Percentiles rank a stretch among this genome's conserved stretches.
These are phyloP conservation scores for Sycon ciliatum DNA, from an alignment of 37 sponge, comb jelly and placozoan species.

Conservation along the genomic window DNA sequence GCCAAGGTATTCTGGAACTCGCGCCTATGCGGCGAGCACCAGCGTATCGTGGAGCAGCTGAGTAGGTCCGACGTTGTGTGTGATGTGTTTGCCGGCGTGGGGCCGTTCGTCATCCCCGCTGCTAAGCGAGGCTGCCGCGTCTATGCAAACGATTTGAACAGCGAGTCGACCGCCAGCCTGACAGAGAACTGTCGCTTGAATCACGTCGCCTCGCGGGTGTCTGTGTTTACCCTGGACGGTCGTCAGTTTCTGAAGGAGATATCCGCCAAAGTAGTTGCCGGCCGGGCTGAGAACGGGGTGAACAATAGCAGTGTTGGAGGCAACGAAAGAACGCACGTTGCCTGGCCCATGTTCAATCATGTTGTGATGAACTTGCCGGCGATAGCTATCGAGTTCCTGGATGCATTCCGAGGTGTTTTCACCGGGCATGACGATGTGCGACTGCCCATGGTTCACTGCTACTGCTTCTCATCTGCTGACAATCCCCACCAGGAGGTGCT, in stretches of 20 bases:
- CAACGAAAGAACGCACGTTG: neutral
- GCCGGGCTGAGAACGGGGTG: neutral
- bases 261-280: conserved; percentile 19
- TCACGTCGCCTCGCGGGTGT: conserved; percentile 30
- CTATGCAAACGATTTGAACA: conserved; percentile 94
- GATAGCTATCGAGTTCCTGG: conserved; percentile 65
- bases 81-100: conserved; percentile 98
- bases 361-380: conserved; percentile 86
- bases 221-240: conserved; percentile 71
- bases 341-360: conserved; percentile 19
- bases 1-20: conserved; percentile 99
- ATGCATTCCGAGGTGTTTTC: conserved; percentile 27
- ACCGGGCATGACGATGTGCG: conserved; percentile 18
- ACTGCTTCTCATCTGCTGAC: conserved; percentile 55
- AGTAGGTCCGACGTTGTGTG: conserved; percentile 47
- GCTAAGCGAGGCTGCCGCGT: conserved; percentile 70
- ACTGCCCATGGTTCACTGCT: conserved; percentile 71
- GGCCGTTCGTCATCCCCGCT: conserved; percentile 90
- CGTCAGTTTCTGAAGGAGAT: conserved; percentile 64
- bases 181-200: conserved; percentile 62
- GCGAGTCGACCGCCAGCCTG: conserved; percentile 56
- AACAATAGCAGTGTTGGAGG: neutral
- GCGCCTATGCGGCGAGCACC: conserved; percentile 71
- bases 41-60: conserved; percentile 43
- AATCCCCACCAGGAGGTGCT: too few relatives aligned